Percentiles rank a stretch among this genome's conserved stretches.
These are phyloP conservation scores for Cephalopholis sonnerati DNA, from an alignment of 2,113 vertebrate genomes.

Conservation along the genomic window DNA sequence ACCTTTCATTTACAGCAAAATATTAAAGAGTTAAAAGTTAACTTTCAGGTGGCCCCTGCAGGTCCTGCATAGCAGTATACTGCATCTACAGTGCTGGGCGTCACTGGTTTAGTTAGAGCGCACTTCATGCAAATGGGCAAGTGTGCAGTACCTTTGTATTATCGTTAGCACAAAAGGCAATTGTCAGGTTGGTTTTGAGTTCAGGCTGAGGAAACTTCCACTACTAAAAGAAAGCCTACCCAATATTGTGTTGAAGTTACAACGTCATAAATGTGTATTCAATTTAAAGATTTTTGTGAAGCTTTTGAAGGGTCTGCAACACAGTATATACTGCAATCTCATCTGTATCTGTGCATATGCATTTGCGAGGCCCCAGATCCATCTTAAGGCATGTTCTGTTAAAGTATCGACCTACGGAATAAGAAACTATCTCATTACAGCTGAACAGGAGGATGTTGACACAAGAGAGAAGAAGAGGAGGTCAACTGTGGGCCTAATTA, in stretches of 20 bases:
- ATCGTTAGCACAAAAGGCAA: too few species aligned
- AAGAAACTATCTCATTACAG: neutral
- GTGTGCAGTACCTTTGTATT: too few species aligned
- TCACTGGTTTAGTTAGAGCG: too few species aligned
- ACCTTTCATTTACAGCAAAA: too few species aligned
- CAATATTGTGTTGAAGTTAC: too few species aligned
- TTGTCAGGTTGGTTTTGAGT: neutral
- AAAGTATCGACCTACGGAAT: neutral
- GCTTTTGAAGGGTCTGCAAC: neutral
- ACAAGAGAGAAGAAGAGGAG: neutral
- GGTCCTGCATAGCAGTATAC: too few species aligned
- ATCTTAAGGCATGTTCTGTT: neutral
- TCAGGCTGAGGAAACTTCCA: neutral
- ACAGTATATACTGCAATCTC: neutral
- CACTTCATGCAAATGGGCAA: too few species aligned
- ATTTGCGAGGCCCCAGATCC: neutral
- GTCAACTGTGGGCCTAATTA: constrained; percentile 1
- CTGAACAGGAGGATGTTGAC: neutral
- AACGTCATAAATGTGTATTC: neutral
- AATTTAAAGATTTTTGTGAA: neutral
- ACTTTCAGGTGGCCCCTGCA: too few species aligned
- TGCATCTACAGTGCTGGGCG: too few species aligned
- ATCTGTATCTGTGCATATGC: neutral
- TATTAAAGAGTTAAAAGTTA: too few species aligned
- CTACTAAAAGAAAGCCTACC: too few species aligned